phyloP scores from a whole-genome alignment of 2,888 invertebrate genomes.

The Dasysyrphus albostriatus region DNA sequence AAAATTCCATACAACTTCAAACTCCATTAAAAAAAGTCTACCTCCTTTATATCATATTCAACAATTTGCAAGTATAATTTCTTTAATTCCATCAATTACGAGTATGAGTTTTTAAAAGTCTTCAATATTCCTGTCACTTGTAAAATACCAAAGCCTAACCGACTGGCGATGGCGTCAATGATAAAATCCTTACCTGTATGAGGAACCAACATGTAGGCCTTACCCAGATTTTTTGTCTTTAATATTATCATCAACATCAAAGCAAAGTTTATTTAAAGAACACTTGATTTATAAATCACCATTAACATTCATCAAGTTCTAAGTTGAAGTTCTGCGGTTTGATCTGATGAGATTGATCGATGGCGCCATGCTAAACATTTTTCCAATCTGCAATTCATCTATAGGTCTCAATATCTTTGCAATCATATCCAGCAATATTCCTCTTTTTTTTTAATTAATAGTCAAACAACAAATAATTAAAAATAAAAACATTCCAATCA shows the following conservation, averaged over 20 bases:
- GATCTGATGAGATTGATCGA: slow-evolving; percentile 4
- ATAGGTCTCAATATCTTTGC: background rate
- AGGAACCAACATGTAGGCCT: background rate
- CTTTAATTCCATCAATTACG: too few species aligned
- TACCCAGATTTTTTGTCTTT: background rate
- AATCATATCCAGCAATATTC: background rate
- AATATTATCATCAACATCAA: background rate
- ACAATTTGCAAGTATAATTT: too few species aligned
- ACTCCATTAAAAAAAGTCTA: too few species aligned
- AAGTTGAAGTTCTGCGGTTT: background rate
- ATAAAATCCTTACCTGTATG: background rate
- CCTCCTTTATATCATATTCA: too few species aligned
- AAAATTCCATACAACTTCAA: too few species aligned
- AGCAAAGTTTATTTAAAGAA: background rate
- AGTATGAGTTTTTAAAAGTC: too few species aligned
- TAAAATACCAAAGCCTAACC: too few species aligned
- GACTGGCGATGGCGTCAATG: too few species aligned
- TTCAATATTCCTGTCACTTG: too few species aligned
- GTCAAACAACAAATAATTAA: slow-evolving; percentile 30
- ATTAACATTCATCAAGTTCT: slow-evolving; percentile 12
- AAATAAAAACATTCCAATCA: slow-evolving; percentile 35
- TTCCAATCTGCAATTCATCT: background rate
- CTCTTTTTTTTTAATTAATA: slow-evolving; percentile 21
- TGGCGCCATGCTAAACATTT: slow-evolving; percentile 14
- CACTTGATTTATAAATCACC: slow-evolving; percentile 8